Base-by-base conservation (phyloP, 2,888 invertebrate species). In the Drosophila eohydei region DNA sequence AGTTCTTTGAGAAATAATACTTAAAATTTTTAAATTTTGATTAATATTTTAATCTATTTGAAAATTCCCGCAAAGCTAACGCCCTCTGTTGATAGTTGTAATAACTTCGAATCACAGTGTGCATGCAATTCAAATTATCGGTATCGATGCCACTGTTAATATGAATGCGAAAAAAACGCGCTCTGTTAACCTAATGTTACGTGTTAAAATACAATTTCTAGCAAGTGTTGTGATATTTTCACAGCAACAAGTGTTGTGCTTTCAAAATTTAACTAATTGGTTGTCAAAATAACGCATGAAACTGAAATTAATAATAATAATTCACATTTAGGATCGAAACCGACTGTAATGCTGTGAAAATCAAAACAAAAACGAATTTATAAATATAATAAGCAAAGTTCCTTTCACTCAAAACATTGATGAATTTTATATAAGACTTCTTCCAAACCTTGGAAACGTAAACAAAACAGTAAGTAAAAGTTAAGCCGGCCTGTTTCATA, bases 401-500 rank as follows among this genome's bases (percentile, higher is more conserved):
- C 26, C 32, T 48, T 16, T 14, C 11, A 57, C 30, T 21, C 9
- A 41, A 26, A 40, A 46, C 26, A 30, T 56, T 43, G 34, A 65
- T 66, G 40, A 61, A 51, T 51, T 56, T 11, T 46, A 41, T 9
- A 57, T 32, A 56, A 28, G 40, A 28, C 30, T 48, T 11, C 0
- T 50, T 50, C 16, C 30, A 50, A 50, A 6, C 5, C 40, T 41
- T 44, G 26, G 32, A 34, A 36, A 67, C 50, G 43, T 71, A 61
- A 75, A 71, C 67, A 65, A 60, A 60, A 55, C 14, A 34, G 54
- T 72, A 41, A 61, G 71, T 75, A 51, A 14, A 28, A 38, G 32
- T 21, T 50, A 63, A 36, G 55, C 78, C 73, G 81, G 81, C 41
- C 26, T 65, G 68, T 80, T 78, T 78, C 68, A 78, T 81, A 81